Conservation (phyloP, 2,113 vertebrate species). For the Bothrops jararaca region DNA sequence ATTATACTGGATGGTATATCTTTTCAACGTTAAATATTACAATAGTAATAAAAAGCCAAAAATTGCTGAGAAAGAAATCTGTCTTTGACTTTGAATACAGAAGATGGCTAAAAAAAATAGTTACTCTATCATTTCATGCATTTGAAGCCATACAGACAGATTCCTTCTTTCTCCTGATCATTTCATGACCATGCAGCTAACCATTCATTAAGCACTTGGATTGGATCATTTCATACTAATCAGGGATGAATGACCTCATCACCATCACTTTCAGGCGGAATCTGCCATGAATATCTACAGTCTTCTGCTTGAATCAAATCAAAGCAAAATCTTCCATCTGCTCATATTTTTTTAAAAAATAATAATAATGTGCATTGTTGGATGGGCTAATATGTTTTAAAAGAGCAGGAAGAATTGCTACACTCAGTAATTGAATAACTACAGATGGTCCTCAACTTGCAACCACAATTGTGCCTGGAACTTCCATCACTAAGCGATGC, state of each 20-base stretch:
- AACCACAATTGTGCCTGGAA: neutral
- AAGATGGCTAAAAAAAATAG: constrained; percentile 41
- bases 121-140: constrained; percentile 29
- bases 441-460: neutral
- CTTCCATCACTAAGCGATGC: neutral
- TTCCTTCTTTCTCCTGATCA: constrained; percentile 22
- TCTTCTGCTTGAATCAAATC: constrained; percentile 57
- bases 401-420: constrained; percentile 9
- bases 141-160: constrained; percentile 41
- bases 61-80: constrained; percentile 40
- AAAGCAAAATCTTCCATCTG: constrained; percentile 70
- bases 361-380: constrained; percentile 7
- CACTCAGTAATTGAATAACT: neutral
- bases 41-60: constrained; percentile 6
- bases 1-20: neutral
- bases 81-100: constrained; percentile 26
- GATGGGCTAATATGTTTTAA: constrained; percentile 3
- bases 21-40: constrained; percentile 40
- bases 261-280: constrained; percentile 65
- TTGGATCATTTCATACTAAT: constrained; percentile 54
- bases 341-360: constrained; percentile 34
- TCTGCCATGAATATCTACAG: constrained; percentile 41
- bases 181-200: constrained; percentile 48
- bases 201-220: constrained; percentile 56
- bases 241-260: constrained; percentile 50